Base-by-base conservation (phyloP, 2,797 vertebrate genomes). In the Lates japonicus region DNA sequence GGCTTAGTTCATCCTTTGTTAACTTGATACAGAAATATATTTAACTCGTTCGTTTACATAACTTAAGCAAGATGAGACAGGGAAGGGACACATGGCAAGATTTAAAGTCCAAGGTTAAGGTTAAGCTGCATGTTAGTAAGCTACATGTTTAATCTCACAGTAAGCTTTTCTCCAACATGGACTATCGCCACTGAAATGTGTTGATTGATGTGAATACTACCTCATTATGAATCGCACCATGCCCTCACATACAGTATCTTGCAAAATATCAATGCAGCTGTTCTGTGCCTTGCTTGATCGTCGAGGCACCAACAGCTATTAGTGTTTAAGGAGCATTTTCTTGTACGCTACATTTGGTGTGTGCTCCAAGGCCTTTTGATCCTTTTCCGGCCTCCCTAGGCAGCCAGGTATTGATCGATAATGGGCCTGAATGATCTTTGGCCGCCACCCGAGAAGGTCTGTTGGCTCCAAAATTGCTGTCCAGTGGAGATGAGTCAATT, bases 381-480 rank as follows among this genome's bases (percentile, higher is more conserved):
- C 83, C 58, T 66, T 65, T 42, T 54, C 14, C 60, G 85, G 74
- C 69, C 90, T 87, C 85, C 61, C 48, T 85, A 87, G 88, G 87
- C 82, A 74, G 84, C 75, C 70, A 71, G 76, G 68, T 93, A 94
- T 94, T 41, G 92, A 94, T 94, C 81, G 2, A 70, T 92, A 93
- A 93, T 94, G 89, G 88, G 68, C 75, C 80, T 85, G 76, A 93
- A 89, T 80, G 86, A 92, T 88, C 83, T 76, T 80, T 84, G 79
- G 85, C 89, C 57, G 29, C 44, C 4, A 74, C 78, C 76, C 49
- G 2, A 82, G 48, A 84, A 80, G 74, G 76, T 29, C 71, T 81
- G 74, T 73, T 63, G 77, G 81, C 90, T 90, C 81, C 69, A 65
- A 83, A 88, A 80, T n/a, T n/a, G n/a, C n/a, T n/a, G n/a, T 88